Evolutionary conservation across 2,113 vertebrate species (phyloP).

Genomic region (Sigmodon hispidus): DNA sequence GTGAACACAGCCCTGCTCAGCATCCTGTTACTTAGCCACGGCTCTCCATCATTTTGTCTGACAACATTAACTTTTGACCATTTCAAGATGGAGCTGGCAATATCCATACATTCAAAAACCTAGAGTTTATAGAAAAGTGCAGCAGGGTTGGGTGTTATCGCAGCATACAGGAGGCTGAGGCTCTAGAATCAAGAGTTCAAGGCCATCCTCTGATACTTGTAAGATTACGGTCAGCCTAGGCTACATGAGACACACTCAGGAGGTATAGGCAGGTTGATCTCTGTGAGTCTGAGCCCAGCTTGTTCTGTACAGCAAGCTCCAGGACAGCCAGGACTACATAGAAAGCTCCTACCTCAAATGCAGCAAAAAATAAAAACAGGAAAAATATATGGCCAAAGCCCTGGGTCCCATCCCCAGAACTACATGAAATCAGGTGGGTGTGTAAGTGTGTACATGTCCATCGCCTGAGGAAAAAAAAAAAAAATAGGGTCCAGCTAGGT

Average conservation of each 20-base stretch:
- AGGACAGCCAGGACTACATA: background rate
- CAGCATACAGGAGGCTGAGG: background rate
- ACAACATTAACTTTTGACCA: background rate
- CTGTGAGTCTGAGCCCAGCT: background rate
- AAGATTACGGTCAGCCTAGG: background rate
- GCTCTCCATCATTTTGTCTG: background rate
- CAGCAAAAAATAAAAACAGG: background rate
- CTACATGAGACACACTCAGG: background rate
- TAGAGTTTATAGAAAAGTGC: background rate
- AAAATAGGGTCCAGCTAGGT: background rate
- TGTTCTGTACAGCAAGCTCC: background rate
- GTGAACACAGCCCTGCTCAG: background rate
- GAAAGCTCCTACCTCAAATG: background rate
- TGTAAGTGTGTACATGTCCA: too few species aligned
- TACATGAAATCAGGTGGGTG: background rate
- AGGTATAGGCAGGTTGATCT: background rate
- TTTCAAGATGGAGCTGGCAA: background rate
- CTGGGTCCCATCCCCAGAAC: background rate
- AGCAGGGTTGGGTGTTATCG: background rate
- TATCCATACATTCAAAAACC: background rate
- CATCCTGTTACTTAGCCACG: background rate
- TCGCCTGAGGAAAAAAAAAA: background rate
- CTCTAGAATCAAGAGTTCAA: background rate
- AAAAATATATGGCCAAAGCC: too few species aligned
- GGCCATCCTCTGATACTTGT: background rate